Base-by-base conservation (phyloP, 2,797 vertebrate species). In the Pterois miles region DNA sequence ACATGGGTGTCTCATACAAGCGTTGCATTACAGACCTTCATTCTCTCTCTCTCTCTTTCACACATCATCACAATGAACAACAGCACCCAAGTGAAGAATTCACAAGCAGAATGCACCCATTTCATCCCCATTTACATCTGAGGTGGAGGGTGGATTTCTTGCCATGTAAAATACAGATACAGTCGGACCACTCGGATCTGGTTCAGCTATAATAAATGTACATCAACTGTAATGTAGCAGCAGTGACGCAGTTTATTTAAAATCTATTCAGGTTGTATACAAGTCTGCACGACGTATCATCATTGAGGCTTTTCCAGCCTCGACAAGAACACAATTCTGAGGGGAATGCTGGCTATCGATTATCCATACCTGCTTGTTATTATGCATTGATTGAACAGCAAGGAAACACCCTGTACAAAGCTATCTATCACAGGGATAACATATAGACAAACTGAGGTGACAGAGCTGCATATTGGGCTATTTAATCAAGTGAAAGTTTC, bases 61-160 rank as follows among this genome's bases (percentile, higher is more conserved):
- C 13, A 34, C 40, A 33, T 36, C 22, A 27, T 50, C 60, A 34
- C 40, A 27, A 36, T 33, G 71, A 50, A 86, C 40, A 71, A 66
- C 74, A 76, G 67, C 76, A 31, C 33, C 71, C 53, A 2, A 67
- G 76, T 31, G 29, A 67, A 62, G 65, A 74, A 81, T 63, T 46
- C 48, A 63, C 53, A 1, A 43, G 69, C 74, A 46, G 71, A 83
- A 74, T 5, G 54, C 71, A 74, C 52, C 53, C 71, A 27, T 85
- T 77, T 86, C 46, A 64, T 80, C 83, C 74, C 88, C 76, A 71
- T 86, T 87, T 62, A 31, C 71, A 81, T 74, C 59, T 5, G 48
- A 58, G 80, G 83, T 80, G 80, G 43, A 79, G 68, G 53, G 50
- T 52, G 53, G 58, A 80, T 70, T 74, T 52, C 70, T 65, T 31